These are phyloP conservation scores for Lucilia cuprina DNA, from an alignment of 1,140 invertebrate species.

Conservation along the genomic window DNA sequence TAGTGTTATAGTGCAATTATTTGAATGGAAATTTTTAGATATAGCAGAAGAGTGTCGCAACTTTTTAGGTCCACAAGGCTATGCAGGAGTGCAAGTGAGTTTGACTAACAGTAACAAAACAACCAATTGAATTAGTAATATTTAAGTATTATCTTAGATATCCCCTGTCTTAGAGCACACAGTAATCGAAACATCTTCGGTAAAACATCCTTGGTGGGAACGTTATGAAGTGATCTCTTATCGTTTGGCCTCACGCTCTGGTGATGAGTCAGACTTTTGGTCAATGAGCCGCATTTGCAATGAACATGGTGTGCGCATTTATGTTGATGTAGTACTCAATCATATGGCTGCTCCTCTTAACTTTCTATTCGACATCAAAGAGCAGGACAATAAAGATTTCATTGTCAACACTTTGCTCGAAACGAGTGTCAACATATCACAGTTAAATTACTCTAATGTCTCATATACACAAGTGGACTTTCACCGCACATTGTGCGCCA, in stretches of 20 bases:
- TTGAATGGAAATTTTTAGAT: slow-evolving; percentile 74
- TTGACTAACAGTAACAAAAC: neutral
- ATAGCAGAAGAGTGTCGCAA: slow-evolving; percentile 75
- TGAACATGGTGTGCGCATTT: slow-evolving; percentile 75
- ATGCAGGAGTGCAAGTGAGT: slow-evolving; percentile 72
- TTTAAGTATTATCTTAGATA: slow-evolving; percentile 25
- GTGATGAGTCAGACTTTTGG: slow-evolving; percentile 70
- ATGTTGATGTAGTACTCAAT: slow-evolving; percentile 83
- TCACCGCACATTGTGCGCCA: slow-evolving; percentile 65
- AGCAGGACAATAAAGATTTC: neutral
- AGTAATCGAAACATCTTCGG: neutral
- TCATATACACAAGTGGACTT: slow-evolving; percentile 69
- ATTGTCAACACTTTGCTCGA: slow-evolving; percentile 25
- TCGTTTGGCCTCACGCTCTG: slow-evolving; percentile 75
- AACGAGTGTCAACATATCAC: slow-evolving; percentile 7
- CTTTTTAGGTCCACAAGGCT: slow-evolving; percentile 72
- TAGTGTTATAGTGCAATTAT: slow-evolving; percentile 67
- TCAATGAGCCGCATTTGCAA: slow-evolving; percentile 79
- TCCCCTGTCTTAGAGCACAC: slow-evolving; percentile 39
- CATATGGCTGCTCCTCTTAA: slow-evolving; percentile 75
- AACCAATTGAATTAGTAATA: neutral
- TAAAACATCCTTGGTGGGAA: slow-evolving; percentile 76
- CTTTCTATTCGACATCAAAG: neutral
- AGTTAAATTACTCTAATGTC: slow-evolving; percentile 67
- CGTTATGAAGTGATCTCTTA: slow-evolving; percentile 89